Evolutionary conservation across 2,888 invertebrate genomes (phyloP).

Genomic region (Ophion obscuratus): DNA sequence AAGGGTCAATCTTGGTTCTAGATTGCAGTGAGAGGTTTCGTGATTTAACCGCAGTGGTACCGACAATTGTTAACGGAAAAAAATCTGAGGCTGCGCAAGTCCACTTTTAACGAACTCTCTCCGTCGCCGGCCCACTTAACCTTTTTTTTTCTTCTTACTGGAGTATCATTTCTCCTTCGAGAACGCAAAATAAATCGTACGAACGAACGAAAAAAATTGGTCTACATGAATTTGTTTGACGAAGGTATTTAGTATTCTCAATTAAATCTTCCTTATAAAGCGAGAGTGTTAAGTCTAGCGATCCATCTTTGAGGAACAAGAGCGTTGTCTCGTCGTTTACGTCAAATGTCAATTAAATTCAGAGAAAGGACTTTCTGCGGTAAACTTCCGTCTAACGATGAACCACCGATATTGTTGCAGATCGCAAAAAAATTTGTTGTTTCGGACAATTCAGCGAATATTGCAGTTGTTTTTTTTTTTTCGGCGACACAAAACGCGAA

Average conservation of each 20-base stretch:
- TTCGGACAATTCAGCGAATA: neutral
- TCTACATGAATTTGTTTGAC: neutral
- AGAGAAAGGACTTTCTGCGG: neutral
- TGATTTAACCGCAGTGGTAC: slow-evolving; percentile 20
- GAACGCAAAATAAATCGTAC: neutral
- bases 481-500: neutral
- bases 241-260: slow-evolving; percentile 35
- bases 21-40: slow-evolving; percentile 17
- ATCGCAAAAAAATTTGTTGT: neutral
- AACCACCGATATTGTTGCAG: neutral
- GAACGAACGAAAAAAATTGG: neutral
- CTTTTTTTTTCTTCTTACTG: slow-evolving; percentile 55
- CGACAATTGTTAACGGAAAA: slow-evolving; percentile 8
- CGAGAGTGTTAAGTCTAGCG: slow-evolving; percentile 37
- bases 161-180: slow-evolving; percentile 55
- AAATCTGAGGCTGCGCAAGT: slow-evolving; percentile 54
- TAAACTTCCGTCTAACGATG: neutral
- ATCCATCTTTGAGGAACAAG: slow-evolving; percentile 25
- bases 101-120: slow-evolving; percentile 71
- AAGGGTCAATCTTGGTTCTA: slow-evolving; percentile 3
- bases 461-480: neutral
- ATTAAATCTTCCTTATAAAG: slow-evolving; percentile 60
- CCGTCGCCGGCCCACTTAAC: slow-evolving; percentile 75
- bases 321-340: slow-evolving; percentile 23
- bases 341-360: slow-evolving; percentile 24